Evolutionary conservation across 1,140 invertebrate species (phyloP), one percentile per base, ranked within the genome.

Genomic region (Asbolus verrucosus): DNA sequence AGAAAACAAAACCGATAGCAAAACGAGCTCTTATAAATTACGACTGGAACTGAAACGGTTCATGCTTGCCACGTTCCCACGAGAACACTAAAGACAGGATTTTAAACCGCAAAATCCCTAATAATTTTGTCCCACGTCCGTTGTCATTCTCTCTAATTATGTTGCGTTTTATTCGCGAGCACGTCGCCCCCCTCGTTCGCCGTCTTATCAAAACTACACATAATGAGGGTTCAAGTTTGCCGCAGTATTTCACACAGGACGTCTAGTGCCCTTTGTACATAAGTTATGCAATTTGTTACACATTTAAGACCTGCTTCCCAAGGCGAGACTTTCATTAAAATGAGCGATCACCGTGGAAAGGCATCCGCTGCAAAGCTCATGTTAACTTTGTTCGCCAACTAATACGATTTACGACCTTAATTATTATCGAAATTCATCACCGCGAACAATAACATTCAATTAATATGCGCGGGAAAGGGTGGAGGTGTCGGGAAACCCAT

Each of bases 381-480:
- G 46, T 54, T 54, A 54, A 54, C 46, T 54, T 54, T 54, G 46
- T 54, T 54, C 14, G 18, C 18, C 24, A 54, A 54, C 46, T 54
- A 54, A 54, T 54, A 21, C 61, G 39, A 63, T 38, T 63, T 63
- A 63, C 33, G 61, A 63, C 39, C 61, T 63, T 63, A 63, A 63
- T 63, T 63, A 63, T 30, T 36, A 39, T 41, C 61, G 21, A 63
- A 54, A 54, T 54, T 54, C 24, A 54, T 54, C 46, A 54, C 46
- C n/a, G 46, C 15, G 11, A 27, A 54, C 46, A 54, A 54, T 54
- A 54, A 54, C 24, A 54, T 54, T 54, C 27, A 54, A 54, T 54
- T 54, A 27, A 54, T 27, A 19, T 54, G 24, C 6, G 27, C n/a
- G n/a, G n/a, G n/a, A n/a, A n/a, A n/a, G n/a, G n/a, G n/a, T n/a